These are phyloP conservation scores for Hydractinia echinata DNA, from an alignment of 30 jellyfish, hydroid and myxozoan species.

Conservation along the genomic window DNA sequence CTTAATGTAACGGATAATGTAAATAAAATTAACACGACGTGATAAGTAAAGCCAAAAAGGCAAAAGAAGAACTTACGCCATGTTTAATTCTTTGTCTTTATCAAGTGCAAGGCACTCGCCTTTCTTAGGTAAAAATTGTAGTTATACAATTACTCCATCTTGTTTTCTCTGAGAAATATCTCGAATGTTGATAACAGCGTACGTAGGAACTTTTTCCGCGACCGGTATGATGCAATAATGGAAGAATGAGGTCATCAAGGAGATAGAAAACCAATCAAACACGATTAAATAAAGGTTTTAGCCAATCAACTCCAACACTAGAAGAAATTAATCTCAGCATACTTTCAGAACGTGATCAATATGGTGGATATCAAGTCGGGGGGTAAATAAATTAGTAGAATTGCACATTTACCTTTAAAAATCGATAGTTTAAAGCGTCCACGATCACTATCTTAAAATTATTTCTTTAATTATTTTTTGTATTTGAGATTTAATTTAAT, in stretches of 20 bases:
- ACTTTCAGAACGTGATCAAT: no score
- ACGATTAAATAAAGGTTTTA: background rate
- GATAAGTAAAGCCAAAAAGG: background rate
- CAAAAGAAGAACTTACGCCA: conserved; percentile 53
- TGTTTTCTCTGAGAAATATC: background rate
- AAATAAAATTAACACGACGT: background rate
- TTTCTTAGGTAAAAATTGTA: background rate
- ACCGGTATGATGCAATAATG: conserved; percentile 3
- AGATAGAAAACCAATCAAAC: background rate
- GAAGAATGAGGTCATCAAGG: background rate
- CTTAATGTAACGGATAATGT: no score
- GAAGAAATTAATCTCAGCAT: no score
- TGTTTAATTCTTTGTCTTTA: conserved; percentile 14
- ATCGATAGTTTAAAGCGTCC: no score
- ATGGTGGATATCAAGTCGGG: no score
- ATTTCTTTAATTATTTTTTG: no score
- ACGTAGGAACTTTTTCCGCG: conserved; percentile 1
- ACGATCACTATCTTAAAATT: no score
- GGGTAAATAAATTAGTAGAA: no score
- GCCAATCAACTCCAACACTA: background rate
- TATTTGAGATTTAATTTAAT: no score
- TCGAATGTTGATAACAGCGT: conserved; percentile 10
- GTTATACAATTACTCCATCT: background rate
- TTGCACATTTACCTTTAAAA: no score
- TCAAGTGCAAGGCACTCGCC: conserved; percentile 6